Percentiles rank a stretch among this genome's conserved stretches.
These are phyloP conservation scores for Conchocele bisecta DNA, from an alignment of 2,888 invertebrate species.

Conservation along the genomic window DNA sequence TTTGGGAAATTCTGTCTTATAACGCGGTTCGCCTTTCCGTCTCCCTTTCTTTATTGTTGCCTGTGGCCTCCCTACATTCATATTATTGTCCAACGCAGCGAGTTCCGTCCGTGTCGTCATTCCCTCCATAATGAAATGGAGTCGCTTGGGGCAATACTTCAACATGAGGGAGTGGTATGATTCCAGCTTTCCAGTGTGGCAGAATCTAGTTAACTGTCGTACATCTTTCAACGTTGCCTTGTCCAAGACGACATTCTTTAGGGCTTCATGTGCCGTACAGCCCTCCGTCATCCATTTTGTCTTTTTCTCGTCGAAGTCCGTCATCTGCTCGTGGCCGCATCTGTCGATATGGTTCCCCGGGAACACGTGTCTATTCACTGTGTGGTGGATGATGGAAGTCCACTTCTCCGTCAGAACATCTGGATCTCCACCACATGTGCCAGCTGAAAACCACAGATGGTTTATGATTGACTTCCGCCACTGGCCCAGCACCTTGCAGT, in stretches of 20 bases:
- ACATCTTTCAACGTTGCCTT: not conserved
- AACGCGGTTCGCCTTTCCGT: too few species aligned
- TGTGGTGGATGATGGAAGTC: not conserved
- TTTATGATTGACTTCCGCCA: not conserved
- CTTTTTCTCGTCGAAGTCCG: not conserved
- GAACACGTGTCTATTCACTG: slow-evolving; percentile 6
- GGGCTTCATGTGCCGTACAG: not conserved
- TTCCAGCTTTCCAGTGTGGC: slow-evolving; percentile 25
- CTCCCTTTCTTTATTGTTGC: too few species aligned
- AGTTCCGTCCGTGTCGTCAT: slow-evolving; percentile 16
- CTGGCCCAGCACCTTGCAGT: not conserved
- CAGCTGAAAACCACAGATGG: slow-evolving; percentile 3
- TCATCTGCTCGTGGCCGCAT: slow-evolving; percentile 4
- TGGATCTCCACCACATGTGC: slow-evolving; percentile 1
- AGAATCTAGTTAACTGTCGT: slow-evolving; percentile 14
- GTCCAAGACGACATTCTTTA: too few species aligned
- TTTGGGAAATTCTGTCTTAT: too few species aligned
- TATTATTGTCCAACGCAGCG: slow-evolving; percentile 13
- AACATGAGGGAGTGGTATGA: slow-evolving; percentile 20
- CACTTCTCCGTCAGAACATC: not conserved
- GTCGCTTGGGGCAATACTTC: slow-evolving; percentile 23
- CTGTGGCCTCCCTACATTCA: too few species aligned
- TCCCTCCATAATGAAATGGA: not conserved
- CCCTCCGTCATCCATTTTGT: slow-evolving; percentile 18
- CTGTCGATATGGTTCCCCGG: not conserved